These are phyloP conservation scores for Ophioninae sp. DNA, from an alignment of 2,888 invertebrate genomes.

Conservation along the genomic window DNA sequence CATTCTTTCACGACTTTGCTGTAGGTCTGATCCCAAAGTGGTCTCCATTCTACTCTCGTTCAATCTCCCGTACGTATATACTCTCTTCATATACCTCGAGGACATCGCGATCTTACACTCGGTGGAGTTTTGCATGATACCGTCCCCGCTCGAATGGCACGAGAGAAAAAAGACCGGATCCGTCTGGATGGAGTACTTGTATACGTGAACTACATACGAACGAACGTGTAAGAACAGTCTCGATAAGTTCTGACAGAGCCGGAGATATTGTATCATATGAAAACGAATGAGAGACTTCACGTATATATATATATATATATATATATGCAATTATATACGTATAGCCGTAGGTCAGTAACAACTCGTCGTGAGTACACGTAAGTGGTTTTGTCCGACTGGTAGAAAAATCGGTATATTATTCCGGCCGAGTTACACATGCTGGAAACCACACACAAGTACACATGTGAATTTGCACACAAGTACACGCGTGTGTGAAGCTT, in stretches of 20 bases:
- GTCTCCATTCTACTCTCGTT: conserved; percentile 56
- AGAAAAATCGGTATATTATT: conserved; percentile 58
- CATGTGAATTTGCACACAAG: background rate
- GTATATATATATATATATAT: conserved; percentile 20
- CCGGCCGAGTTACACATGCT: conserved; percentile 15
- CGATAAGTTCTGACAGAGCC: conserved; percentile 39
- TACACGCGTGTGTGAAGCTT: background rate
- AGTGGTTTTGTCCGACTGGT: conserved; percentile 66
- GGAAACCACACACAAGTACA: background rate
- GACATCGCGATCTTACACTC: conserved; percentile 57
- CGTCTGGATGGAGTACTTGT: background rate
- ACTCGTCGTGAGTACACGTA: conserved; percentile 67
- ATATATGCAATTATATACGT: conserved; percentile 35
- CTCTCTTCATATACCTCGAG: conserved; percentile 57
- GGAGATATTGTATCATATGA: conserved; percentile 51
- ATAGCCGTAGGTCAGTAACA: conserved; percentile 65
- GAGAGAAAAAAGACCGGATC: conserved; percentile 22
- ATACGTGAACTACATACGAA: background rate
- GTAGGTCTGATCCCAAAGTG: conserved; percentile 59
- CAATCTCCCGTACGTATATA: conserved; percentile 30
- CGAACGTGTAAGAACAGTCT: conserved; percentile 26
- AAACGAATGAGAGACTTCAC: conserved; percentile 43
- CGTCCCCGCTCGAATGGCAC: conserved; percentile 49
- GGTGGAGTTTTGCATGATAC: conserved; percentile 56
- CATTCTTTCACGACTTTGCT: conserved; percentile 54